These are phyloP conservation scores for Suncus etruscus DNA, from an alignment of 2,113 vertebrate genomes.

Conservation along the genomic window DNA sequence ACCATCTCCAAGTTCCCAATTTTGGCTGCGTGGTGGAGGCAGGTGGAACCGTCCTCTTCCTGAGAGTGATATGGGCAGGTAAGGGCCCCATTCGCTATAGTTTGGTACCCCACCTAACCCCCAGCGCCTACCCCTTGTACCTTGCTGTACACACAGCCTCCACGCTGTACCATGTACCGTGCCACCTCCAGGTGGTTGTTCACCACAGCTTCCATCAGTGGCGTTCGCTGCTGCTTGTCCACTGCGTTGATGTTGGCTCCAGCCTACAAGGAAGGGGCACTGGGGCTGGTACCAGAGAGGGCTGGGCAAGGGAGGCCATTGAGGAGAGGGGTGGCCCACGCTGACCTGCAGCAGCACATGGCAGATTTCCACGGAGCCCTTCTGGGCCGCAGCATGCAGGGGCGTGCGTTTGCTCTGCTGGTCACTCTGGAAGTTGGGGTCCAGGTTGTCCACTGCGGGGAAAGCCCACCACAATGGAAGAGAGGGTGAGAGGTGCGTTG, in stretches of 20 bases:
- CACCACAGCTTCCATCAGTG: slow-evolving; percentile 93
- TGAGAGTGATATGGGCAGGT: slow-evolving; percentile 64
- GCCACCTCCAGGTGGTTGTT: slow-evolving; percentile 92
- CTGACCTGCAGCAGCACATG: slow-evolving; percentile 94
- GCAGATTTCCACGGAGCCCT: slow-evolving; percentile 93
- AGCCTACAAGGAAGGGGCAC: slow-evolving; percentile 84
- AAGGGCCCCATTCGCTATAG: neutral
- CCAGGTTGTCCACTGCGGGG: slow-evolving; percentile 92
- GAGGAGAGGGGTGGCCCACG: neutral
- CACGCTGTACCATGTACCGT: slow-evolving; percentile 91
- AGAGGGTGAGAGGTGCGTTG: neutral
- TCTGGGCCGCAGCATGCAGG: slow-evolving; percentile 93
- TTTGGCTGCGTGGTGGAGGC: slow-evolving; percentile 95
- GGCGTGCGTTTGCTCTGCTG: slow-evolving; percentile 93
- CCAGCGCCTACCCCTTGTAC: slow-evolving; percentile 71
- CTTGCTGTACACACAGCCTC: slow-evolving; percentile 92
- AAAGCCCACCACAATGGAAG: neutral
- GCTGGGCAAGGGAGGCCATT: neutral
- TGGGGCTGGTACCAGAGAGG: slow-evolving; percentile 13
- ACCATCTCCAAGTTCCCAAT: slow-evolving; percentile 93
- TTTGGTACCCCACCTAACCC: neutral
- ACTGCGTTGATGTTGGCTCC: slow-evolving; percentile 93
- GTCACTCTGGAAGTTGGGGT: slow-evolving; percentile 93
- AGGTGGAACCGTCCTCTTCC: slow-evolving; percentile 95
- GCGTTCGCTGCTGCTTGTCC: slow-evolving; percentile 92